These are phyloP conservation scores for Ridgeia piscesae DNA, from an alignment of 1,140 invertebrate genomes.

Conservation along the genomic window DNA sequence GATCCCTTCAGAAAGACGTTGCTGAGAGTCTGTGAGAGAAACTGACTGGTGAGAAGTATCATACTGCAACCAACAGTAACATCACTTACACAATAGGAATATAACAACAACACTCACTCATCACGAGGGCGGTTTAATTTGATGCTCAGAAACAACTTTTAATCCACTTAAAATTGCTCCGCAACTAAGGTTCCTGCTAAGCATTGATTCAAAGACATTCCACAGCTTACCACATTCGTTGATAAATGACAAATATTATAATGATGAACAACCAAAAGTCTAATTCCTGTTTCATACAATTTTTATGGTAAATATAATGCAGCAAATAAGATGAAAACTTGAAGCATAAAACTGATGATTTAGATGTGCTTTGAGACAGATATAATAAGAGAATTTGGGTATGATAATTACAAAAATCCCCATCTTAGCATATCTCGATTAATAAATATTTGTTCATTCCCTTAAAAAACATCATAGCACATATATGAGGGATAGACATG, in stretches of 20 bases:
- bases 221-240: neutral
- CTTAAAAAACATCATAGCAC: neutral
- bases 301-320: neutral
- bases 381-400: neutral
- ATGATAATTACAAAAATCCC: neutral
- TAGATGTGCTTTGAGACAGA: too few relatives aligned
- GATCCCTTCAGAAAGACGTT: slow-evolving; percentile 63
- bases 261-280: neutral
- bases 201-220: neutral
- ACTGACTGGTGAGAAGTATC: slow-evolving; percentile 47
- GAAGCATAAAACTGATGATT: too few relatives aligned
- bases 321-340: too few relatives aligned
- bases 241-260: neutral
- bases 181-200: neutral
- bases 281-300: neutral
- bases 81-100: too few relatives aligned
- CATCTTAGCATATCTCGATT: too few relatives aligned
- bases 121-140: neutral
- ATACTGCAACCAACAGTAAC: slow-evolving; percentile 43
- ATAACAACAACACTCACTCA: neutral
- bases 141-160: neutral
- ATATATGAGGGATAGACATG: neutral
- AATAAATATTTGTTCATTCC: too few relatives aligned
- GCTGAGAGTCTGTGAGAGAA: slow-evolving; percentile 71
- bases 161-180: neutral